Conservation (phyloP, 1,140 invertebrate genomes). For the Drosophila equinoxialis region DNA sequence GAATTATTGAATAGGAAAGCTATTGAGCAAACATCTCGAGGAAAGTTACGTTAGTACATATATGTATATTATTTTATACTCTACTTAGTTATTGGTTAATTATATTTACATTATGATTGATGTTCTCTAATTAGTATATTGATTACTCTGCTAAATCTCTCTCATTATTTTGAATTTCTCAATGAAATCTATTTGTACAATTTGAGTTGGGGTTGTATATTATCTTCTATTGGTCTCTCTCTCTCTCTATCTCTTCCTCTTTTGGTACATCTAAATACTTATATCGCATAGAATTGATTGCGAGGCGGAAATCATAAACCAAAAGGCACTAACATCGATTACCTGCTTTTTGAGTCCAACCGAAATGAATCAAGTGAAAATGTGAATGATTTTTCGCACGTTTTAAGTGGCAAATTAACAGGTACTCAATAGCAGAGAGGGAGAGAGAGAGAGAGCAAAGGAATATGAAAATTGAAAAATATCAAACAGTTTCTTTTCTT, state of each 20-base stretch:
- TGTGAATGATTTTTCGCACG: conserved; percentile 69
- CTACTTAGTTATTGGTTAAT: no score
- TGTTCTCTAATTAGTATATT: no score
- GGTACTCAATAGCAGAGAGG: conserved; percentile 42
- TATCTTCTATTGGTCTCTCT: not conserved
- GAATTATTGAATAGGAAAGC: no score
- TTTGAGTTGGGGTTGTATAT: no score
- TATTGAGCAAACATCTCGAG: no score
- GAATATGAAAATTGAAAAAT: conserved; percentile 29
- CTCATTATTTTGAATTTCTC: no score
- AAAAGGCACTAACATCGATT: conserved; percentile 39
- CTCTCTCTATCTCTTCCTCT: not conserved
- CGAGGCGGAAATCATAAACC: conserved; percentile 7
- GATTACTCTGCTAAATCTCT: no score
- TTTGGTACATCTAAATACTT: no score
- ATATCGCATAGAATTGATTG: not conserved
- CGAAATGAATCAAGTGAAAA: conserved; percentile 56
- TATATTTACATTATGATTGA: no score
- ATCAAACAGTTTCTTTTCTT: conserved; percentile 52
- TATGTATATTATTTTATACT: no score
- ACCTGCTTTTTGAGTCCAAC: conserved; percentile 28
- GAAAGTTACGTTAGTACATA: no score
- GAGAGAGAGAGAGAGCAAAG: conserved; percentile 16
- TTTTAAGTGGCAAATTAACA: conserved; percentile 72
- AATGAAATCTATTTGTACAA: no score